Base-by-base conservation (phyloP, 2,113 vertebrate genomes). In the Catharus minimus region DNA sequence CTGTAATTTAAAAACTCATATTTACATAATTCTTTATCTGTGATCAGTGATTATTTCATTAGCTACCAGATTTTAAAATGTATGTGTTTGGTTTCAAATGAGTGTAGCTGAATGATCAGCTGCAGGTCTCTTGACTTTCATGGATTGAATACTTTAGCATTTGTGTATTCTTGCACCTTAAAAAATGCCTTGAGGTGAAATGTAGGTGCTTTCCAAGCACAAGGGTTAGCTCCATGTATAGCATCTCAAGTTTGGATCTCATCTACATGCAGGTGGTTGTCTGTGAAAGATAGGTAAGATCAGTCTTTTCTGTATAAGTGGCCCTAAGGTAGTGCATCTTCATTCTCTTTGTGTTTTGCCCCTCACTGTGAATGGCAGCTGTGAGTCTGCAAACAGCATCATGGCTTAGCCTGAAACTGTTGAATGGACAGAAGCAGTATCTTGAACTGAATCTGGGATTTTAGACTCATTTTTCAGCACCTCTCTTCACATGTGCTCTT, bases 1-100 rank as follows among this genome's bases (percentile, higher is more conserved):
- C 33, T 36, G 33, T 16, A 28, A 64, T 52, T 52, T 7, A 13
- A 22, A 33, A 38, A 4, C 27, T 76, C 0, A 0, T 36, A 24
- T 46, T 66, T 69, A 32, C 32, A 30, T 58, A 23, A 16, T 73
- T 13, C 15, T 23, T 30, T 23, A 23, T 57, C 21, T 41, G 6
- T 47, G 8, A 38, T 77, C 65, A 65, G 58, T 21, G 21, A 13
- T 78, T 64, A 33, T 24, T 39, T 7, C 36, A 24, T 43, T 77
- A 78, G 38, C 26, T 90, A 32, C 20, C 26, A 39, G n/a, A 52
- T 77, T 71, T 84, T 41, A 72, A 82, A 80, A 56, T 53, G 5
- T 2, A 9, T 22, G 4, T 61, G 23, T 32, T 50, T 82, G 14
- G 8, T 69, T 86, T 86, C 16, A 11, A 16, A 20, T 64, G 5